phyloP scores from a whole-genome alignment of 2,888 invertebrate genomes.

The Pinctada fucata region DNA sequence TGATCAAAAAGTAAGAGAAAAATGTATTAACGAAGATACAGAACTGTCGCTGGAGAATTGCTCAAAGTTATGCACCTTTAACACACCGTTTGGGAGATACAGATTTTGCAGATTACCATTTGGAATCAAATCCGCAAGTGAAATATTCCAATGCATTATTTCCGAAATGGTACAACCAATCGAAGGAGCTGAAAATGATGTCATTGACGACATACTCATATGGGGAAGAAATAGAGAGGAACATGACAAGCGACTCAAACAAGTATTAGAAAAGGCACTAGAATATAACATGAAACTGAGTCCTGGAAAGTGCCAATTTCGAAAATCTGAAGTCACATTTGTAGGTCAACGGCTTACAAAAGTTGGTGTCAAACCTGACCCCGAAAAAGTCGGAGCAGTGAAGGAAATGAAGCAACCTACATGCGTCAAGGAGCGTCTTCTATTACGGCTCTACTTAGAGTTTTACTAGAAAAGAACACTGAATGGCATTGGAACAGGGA shows the following conservation, averaged over 20 bases:
- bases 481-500: conserved; percentile 7
- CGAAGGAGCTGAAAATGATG: conserved; percentile 7
- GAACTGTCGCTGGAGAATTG: conserved; percentile 21
- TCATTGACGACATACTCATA: conserved; percentile 14
- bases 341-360: conserved; percentile 7
- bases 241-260: not conserved
- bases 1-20: conserved; percentile 24
- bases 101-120: conserved; percentile 8
- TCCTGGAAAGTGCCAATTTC: conserved; percentile 9
- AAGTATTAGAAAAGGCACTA: conserved; percentile 13
- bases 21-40: conserved; percentile 18
- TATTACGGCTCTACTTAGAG: conserved; percentile 23
- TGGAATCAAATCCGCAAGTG: conserved; percentile 11
- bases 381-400: conserved; percentile 35
- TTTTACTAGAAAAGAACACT: conserved; percentile 6
- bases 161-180: conserved; percentile 6
- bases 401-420: conserved; percentile 29
- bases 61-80: conserved; percentile 24
- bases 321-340: not conserved
- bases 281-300: conserved; percentile 14
- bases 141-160: conserved; percentile 16
- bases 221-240: conserved; percentile 6
- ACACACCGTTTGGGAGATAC: conserved; percentile 12
- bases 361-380: conserved; percentile 17
- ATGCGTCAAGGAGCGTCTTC: conserved; percentile 26